Evolutionary conservation across 2,888 invertebrate genomes (phyloP).

Genomic region (Pachymerium ferrugineum): DNA sequence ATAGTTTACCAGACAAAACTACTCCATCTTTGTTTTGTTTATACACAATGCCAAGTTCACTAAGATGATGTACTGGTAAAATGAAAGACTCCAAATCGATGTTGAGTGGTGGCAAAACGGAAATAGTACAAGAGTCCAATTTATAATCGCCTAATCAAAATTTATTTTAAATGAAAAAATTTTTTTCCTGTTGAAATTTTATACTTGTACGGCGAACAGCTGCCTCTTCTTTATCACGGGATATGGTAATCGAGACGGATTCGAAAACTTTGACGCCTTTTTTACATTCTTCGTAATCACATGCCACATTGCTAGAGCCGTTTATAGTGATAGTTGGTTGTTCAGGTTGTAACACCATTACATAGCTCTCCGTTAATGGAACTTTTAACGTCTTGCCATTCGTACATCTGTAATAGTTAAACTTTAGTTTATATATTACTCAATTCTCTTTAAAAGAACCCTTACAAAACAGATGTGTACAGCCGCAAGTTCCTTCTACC

Average conservation of each 20-base stretch:
- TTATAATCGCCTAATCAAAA: conserved; percentile 54
- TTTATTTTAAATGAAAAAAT: background rate
- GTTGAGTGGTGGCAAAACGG: conserved; percentile 89
- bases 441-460: too few species aligned
- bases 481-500: conserved; percentile 81
- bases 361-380: conserved; percentile 71
- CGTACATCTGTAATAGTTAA: conserved; percentile 57
- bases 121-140: conserved; percentile 87
- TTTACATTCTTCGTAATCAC: conserved; percentile 78
- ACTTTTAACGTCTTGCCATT: conserved; percentile 67
- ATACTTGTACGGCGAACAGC: background rate
- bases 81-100: conserved; percentile 88
- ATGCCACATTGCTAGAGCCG: conserved; percentile 73
- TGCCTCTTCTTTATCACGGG: conserved; percentile 41
- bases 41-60: conserved; percentile 69
- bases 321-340: conserved; percentile 76
- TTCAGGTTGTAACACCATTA: conserved; percentile 80
- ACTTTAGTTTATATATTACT: too few species aligned
- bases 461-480: conserved; percentile 70
- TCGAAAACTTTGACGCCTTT: conserved; percentile 83
- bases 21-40: conserved; percentile 88
- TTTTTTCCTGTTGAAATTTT: too few species aligned
- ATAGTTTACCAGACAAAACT: conserved; percentile 54
- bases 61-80: conserved; percentile 68
- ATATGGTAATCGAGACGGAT: conserved; percentile 63